Percentiles rank a stretch among this genome's conserved stretches.
These are phyloP conservation scores for Onthophagus taurus DNA, from an alignment of 1,140 invertebrate genomes.

Conservation along the genomic window DNA sequence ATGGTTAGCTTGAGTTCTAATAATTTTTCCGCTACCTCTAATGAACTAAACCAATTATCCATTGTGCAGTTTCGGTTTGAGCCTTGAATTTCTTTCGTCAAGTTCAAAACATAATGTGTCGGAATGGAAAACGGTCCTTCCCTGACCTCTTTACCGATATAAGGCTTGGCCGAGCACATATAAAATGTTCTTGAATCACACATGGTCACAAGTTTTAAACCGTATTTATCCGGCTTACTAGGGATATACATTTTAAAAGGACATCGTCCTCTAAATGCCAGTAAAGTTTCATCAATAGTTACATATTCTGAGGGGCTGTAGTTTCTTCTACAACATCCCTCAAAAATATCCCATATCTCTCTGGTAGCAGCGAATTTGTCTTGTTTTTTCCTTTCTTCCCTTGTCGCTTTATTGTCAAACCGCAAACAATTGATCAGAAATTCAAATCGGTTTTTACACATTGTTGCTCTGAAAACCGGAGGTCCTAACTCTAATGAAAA, in stretches of 20 bases:
- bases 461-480: conserved; percentile 7
- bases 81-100: conserved; percentile 5
- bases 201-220: conserved; percentile 28
- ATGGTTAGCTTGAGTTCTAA: conserved; percentile 2
- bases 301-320: conserved; percentile 3
- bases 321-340: background rate
- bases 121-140: conserved; percentile 5
- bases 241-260: conserved; percentile 32
- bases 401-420: conserved; percentile 2
- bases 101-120: conserved; percentile 5
- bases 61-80: conserved; percentile 7
- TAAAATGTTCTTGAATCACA: conserved; percentile 9
- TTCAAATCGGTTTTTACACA: conserved; percentile 4
- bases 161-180: too few relatives aligned
- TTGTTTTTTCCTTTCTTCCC: background rate
- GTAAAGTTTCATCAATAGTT: conserved; percentile 31
- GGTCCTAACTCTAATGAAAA: background rate
- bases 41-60: conserved; percentile 8
- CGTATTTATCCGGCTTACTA: conserved; percentile 37
- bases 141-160: background rate
- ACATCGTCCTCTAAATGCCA: conserved; percentile 26
- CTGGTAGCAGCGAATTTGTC: background rate
- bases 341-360: background rate
- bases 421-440: conserved; percentile 5
- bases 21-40: conserved; percentile 5